Base-by-base conservation (phyloP, 2,797 vertebrate genomes). In the Esox masquinongy region DNA sequence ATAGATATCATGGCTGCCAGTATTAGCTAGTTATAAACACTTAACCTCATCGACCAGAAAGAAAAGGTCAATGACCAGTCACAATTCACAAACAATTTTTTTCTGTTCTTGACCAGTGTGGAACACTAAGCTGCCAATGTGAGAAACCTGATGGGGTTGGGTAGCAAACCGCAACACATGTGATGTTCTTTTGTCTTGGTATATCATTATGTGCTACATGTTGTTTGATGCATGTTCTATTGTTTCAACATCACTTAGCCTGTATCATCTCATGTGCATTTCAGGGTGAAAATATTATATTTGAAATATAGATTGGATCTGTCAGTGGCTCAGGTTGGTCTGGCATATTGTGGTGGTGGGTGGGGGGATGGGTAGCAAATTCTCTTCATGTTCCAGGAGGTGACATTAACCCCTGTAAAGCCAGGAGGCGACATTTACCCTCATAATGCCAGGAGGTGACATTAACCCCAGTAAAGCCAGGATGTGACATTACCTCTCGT, bases 1-100 rank as follows among this genome's bases (percentile, higher is more conserved):
- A 83, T 88, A 89, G 83, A 86, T 83, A 86, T 87, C 90, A 90
- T 53, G 66, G 82, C 88, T 85, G 82, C 80, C 83, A 78, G 86
- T 75, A 76, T 76, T 83, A 50, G 59, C 64, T 16, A 66, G 71
- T 79, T 76, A 59, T 69, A 77, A 87, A 84, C 70, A 66, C 83
- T 79, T 43, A 78, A 80, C 75, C 82, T 69, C 70, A 71, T 31
- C 73, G 78, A 43, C 79, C 79, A 79, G 31, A 72, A 74, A 24
- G 22, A 19, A 68, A 56, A 11, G 68, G 14, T 50, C 71, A 77
- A 50, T 5, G 47, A 61, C 22, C 56, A 24, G 11, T 61, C 56
- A 61, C 56, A 24, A 56, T 14, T 26, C 19, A 24, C 43, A 16
- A 15, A 49, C n/a, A 50, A 8, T 49, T 22, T 22, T 16, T 29